A percentile compares a stretch with the other conserved stretches of the same genome.
Conservation (phyloP, 1,140 invertebrate species). For the Aethina tumida region DNA sequence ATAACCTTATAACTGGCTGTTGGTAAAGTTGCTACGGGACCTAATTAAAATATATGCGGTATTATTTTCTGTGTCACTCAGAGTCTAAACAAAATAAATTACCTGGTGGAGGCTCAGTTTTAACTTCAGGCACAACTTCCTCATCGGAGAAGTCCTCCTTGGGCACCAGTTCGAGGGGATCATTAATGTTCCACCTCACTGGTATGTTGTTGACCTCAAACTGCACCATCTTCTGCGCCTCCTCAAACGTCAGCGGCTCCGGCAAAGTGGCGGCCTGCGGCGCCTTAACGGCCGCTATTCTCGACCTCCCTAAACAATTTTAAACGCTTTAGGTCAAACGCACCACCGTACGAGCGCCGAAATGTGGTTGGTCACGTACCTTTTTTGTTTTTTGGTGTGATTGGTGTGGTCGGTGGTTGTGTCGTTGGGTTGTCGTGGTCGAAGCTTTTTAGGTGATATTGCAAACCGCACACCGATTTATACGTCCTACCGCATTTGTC, state of each 20-base stretch:
- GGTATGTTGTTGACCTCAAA: slow-evolving; percentile 66
- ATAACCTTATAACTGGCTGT: slow-evolving; percentile 74
- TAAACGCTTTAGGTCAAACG: slow-evolving; percentile 6
- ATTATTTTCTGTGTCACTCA: neutral
- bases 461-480: slow-evolving; percentile 74
- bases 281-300: slow-evolving; percentile 33
- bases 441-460: slow-evolving; percentile 75
- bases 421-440: slow-evolving; percentile 62
- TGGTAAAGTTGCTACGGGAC: slow-evolving; percentile 58
- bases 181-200: slow-evolving; percentile 47
- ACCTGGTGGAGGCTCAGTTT: slow-evolving; percentile 15
- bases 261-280: slow-evolving; percentile 41
- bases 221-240: slow-evolving; percentile 73
- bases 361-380: slow-evolving; percentile 29
- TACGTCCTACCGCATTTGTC: slow-evolving; percentile 75
- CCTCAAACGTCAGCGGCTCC: slow-evolving; percentile 62
- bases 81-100: neutral
- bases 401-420: slow-evolving; percentile 21
- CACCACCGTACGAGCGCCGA: no score
- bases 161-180: slow-evolving; percentile 48
- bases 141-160: slow-evolving; percentile 50
- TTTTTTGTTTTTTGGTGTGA: slow-evolving; percentile 41
- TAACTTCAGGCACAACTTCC: slow-evolving; percentile 30
- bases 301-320: no score
- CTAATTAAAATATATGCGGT: slow-evolving; percentile 32